Base-by-base conservation (phyloP, 2,113 vertebrate genomes). In the Dasyornis broadbenti region DNA sequence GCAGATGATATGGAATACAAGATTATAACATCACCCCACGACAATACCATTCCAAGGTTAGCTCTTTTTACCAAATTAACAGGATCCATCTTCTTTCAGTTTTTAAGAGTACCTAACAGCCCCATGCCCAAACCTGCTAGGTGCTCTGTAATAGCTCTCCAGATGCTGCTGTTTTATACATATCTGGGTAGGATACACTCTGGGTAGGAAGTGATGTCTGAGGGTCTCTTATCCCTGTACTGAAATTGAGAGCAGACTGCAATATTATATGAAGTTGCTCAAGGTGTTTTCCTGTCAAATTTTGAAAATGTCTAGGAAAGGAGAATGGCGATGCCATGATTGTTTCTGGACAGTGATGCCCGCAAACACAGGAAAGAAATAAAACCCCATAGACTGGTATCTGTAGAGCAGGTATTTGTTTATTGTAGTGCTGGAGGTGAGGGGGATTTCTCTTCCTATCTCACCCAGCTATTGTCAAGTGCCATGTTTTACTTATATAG, bases 51-150 rank as follows among this genome's bases (percentile, higher is more conserved):
- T 78, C 15, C 65, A 63, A 68, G 33, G 21, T 42, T 84, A 82
- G 11, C 7, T 21, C 10, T 78, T 90, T 73, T 76, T 35, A 72
- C 23, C 16, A 42, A 15, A 61, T 6, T 69, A 37, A n/a, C 9
- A 60, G 7, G 24, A 76, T 57, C 11, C 31, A 59, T 20, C 12
- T 66, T 85, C 40, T 81, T 92, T 28, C 45, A 47, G 10, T 10
- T 73, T 70, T 68, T 35, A 56, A 39, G 10, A 24, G 24, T 6
- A 64, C 13, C 5, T 16, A 44, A 61, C 24, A 50, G 8, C 3
- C 6, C 21, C 0, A 2, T 49, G 23, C 4, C 37, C 14, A 73
- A 12, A 9, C 14, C 7, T 7, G 31, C 24, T 47, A 6, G 10
- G 7, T 47, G 15, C 40, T 42, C 39, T 69, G 9, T n/a, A 45